Evolutionary conservation across 2,113 vertebrate genomes (phyloP), one percentile per base, ranked within the genome.

Genomic region (Cyphomyrus plagiostoma): DNA sequence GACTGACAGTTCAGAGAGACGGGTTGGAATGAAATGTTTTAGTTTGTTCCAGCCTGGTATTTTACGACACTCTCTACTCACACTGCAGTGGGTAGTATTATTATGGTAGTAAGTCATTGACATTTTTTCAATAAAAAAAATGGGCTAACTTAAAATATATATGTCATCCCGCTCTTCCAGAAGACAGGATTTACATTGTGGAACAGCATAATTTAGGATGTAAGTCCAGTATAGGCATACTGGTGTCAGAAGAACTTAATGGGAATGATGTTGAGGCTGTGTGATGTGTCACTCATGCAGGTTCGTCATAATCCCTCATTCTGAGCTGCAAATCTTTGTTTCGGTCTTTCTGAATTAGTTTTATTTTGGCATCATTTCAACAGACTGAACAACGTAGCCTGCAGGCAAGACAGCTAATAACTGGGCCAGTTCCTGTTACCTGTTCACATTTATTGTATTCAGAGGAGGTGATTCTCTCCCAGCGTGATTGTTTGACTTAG

Each of bases 341-440:
- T 46, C 13, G 9, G n/a, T 49, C 83, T 26, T 85, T 49, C 23
- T 45, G 46, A 50, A 26, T 86, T 86, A 50, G 26, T 30, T 86
- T 50, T 86, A 86, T 86, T 86, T 26, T 17, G 45, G 45, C 21
- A 50, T 86, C 45, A 30, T 86, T 86, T 86, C 8, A 50, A 86
- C 19, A 85, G 83, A 85, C 46, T n/a, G 42, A 11, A 49, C 21
- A 48, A 49, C 50, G 83, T 15, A 48, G n/a, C 83, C 83, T 26
- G 83, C 83, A n/a, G 83, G 83, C 83, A 85, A 85, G 45, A 49
- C 83, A 30, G 83, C 83, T 50, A 50, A 30, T 86, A 30, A 50
- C 7, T 48, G 48, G 46, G 21, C 45, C 48, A 4, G 26, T 86
- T 86, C 9, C 23, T 86, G 83, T 50, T 26, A 50, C 45, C 48